These are phyloP conservation scores for Delia radicum DNA, from an alignment of 1,140 invertebrate species.

Conservation along the genomic window DNA sequence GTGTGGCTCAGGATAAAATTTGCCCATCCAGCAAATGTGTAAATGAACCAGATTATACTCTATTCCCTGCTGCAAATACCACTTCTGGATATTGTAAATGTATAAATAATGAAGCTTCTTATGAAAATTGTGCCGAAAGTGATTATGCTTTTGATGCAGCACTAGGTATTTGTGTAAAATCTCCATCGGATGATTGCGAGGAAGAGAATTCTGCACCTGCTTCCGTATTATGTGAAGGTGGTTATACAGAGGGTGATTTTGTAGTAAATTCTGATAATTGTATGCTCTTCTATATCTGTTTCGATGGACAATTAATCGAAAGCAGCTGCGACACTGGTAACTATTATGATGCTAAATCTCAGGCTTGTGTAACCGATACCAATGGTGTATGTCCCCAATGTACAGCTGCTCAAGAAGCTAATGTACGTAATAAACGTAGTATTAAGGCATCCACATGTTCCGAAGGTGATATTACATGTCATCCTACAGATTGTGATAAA, in stretches of 20 bases:
- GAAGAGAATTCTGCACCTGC: not conserved
- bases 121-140: not conserved
- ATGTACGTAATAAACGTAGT: conserved; percentile 1
- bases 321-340: conserved; percentile 18
- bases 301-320: conserved; percentile 2
- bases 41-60: not conserved
- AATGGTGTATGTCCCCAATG: not conserved
- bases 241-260: conserved; percentile 23
- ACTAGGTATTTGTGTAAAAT: not conserved
- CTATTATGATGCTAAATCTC: not conserved
- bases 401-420: not conserved
- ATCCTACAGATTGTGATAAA: not conserved
- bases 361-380: conserved; percentile 11
- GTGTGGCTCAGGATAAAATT: not conserved
- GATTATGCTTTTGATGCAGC: not conserved
- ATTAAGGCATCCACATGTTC: not conserved
- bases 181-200: not conserved
- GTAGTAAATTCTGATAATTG: conserved; percentile 24
- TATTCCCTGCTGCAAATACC: not conserved
- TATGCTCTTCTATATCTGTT: conserved; percentile 26
- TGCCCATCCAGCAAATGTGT: not conserved
- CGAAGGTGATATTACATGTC: not conserved
- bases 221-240: conserved; percentile 19
- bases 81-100: not conserved
- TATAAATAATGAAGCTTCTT: not conserved